phyloP scores from a whole-genome alignment of 2,888 invertebrate species.

The Byasa hedistus region DNA sequence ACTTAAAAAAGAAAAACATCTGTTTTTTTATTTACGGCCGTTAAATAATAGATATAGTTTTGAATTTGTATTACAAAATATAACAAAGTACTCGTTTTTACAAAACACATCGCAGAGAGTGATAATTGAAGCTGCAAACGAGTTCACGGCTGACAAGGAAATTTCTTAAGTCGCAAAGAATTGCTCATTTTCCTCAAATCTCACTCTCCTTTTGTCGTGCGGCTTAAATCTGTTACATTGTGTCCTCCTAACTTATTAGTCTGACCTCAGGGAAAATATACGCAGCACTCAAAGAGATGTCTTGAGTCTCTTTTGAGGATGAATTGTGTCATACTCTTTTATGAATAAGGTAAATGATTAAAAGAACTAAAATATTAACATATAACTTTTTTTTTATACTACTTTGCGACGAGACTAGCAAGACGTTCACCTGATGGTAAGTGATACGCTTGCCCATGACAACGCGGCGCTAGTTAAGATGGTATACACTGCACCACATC shows the following conservation, averaged over 20 bases:
- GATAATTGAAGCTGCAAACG: slow-evolving; percentile 35
- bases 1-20: too few species aligned
- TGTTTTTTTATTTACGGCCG: too few species aligned
- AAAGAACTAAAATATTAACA: too few species aligned
- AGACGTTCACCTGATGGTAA: too few species aligned
- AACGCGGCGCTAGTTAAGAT: too few species aligned
- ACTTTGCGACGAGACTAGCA: too few species aligned
- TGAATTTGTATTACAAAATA: too few species aligned
- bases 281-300: slow-evolving; percentile 13
- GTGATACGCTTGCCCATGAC: too few species aligned
- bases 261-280: slow-evolving; percentile 34
- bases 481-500: too few species aligned
- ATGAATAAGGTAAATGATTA: background rate
- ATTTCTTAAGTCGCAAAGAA: slow-evolving; percentile 59
- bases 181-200: slow-evolving; percentile 67
- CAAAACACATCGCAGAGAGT: slow-evolving; percentile 34
- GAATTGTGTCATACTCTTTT: background rate
- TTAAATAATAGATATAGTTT: too few species aligned
- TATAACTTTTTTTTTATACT: too few species aligned
- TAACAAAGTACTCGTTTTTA: too few species aligned
- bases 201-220: slow-evolving; percentile 57
- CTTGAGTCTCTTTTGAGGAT: slow-evolving; percentile 18
- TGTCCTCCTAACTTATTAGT: slow-evolving; percentile 45
- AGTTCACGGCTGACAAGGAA: slow-evolving; percentile 43
- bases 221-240: slow-evolving; percentile 56